These are phyloP conservation scores for Cephus runcator DNA, from an alignment of 2,888 invertebrate species.

Conservation along the genomic window DNA sequence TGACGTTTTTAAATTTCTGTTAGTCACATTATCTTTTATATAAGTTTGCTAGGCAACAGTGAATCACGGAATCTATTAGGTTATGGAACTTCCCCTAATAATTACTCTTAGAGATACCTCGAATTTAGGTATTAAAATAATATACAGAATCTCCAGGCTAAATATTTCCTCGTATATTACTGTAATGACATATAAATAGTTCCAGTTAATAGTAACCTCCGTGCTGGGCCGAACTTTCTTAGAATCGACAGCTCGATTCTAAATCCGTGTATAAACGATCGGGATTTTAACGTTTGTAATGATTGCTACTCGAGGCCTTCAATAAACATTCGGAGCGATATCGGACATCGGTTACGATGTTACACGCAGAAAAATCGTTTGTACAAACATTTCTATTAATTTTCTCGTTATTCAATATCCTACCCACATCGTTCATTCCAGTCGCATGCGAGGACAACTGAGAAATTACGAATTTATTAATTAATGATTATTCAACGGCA, in stretches of 20 bases:
- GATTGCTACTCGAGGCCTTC: background rate
- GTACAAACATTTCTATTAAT: background rate
- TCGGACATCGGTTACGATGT: background rate
- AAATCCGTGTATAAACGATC: background rate
- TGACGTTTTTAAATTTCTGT: background rate
- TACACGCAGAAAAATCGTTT: background rate
- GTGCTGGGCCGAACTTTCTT: background rate
- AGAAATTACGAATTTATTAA: background rate
- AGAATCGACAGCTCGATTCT: background rate
- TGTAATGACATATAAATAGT: background rate
- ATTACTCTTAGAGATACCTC: background rate
- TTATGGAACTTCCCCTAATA: background rate
- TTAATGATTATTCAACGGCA: background rate
- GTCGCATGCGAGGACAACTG: background rate
- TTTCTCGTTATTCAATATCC: background rate
- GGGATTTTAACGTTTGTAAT: background rate
- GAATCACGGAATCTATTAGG: background rate
- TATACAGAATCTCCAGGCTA: background rate
- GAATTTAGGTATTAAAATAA: background rate
- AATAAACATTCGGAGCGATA: background rate
- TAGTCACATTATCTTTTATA: background rate
- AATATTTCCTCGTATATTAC: background rate
- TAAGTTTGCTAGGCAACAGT: background rate
- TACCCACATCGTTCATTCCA: background rate
- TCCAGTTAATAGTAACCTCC: background rate